A percentile compares a stretch with the other conserved stretches of the same genome.
Conservation (phyloP, 64 coral and sea anemone species). For the Astreopora myriophthalma region DNA sequence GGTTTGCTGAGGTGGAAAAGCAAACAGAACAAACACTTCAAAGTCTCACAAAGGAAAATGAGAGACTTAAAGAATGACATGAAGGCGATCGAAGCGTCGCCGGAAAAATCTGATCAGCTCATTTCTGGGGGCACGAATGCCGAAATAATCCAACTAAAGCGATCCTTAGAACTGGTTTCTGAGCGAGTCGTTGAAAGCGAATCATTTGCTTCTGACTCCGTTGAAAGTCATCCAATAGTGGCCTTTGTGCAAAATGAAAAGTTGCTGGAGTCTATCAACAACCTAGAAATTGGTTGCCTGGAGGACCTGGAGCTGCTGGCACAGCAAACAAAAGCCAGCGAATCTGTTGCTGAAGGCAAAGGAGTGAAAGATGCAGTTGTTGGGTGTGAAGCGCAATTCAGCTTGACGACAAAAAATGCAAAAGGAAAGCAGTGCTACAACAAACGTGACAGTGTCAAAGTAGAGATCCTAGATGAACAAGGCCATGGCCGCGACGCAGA, state of each 20-base stretch:
- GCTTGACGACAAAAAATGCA: constrained; percentile 51
- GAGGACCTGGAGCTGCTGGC: neutral
- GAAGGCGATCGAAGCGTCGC: neutral
- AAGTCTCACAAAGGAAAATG: neutral
- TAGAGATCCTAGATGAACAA: constrained; percentile 8
- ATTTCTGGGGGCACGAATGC: neutral
- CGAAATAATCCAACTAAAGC: neutral
- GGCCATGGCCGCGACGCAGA: neutral
- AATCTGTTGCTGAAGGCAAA: neutral
- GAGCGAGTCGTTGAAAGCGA: neutral
- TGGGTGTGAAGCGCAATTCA: constrained; percentile 43
- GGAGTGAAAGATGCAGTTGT: neutral
- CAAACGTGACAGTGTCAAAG: constrained; percentile 47
- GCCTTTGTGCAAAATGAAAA: neutral
- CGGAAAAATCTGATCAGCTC: neutral
- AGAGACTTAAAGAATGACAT: neutral
- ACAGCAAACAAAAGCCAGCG: neutral
- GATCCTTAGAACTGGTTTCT: neutral
- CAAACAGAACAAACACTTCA: neutral
- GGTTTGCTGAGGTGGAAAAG: neutral
- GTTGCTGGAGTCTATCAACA: neutral
- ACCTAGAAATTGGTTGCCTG: neutral
- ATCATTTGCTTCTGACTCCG: neutral
- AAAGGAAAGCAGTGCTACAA: constrained; percentile 43
- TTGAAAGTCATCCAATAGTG: neutral